These are phyloP conservation scores for Lepilemur septentrionalis DNA, from an alignment of 2,797 vertebrate species.

Conservation along the genomic window DNA sequence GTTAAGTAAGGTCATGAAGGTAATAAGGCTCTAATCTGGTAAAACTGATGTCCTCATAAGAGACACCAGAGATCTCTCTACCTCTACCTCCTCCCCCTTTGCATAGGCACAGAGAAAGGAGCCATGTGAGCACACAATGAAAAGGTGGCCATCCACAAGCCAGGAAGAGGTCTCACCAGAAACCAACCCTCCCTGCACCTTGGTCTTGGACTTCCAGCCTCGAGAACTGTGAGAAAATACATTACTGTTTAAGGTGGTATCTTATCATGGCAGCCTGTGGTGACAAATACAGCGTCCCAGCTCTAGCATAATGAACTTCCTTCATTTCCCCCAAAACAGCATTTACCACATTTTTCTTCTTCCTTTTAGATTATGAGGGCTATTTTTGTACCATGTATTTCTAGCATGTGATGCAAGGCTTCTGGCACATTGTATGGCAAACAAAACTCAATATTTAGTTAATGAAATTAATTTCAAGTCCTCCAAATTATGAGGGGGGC, in stretches of 20 bases:
- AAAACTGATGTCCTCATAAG: background rate
- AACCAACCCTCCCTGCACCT: background rate
- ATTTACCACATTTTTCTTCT: background rate
- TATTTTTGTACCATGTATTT: constrained; percentile 5
- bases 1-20: background rate
- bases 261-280: background rate
- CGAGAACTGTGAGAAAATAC: background rate
- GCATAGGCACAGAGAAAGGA: background rate
- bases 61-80: background rate
- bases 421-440: background rate
- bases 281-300: background rate
- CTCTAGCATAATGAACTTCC: background rate
- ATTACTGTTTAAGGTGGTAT: background rate
- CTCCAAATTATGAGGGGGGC: background rate
- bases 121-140: background rate
- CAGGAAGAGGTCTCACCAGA: background rate
- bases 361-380: background rate
- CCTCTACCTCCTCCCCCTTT: background rate
- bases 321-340: background rate
- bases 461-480: background rate
- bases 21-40: background rate
- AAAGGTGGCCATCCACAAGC: background rate
- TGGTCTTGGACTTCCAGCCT: background rate
- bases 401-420: background rate
- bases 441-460: background rate